A percentile compares a stretch with the other conserved stretches of the same genome.
Evolutionary conservation across 2,888 invertebrate genomes (phyloP).

Genomic region (Psylliodes chrysocephalus): DNA sequence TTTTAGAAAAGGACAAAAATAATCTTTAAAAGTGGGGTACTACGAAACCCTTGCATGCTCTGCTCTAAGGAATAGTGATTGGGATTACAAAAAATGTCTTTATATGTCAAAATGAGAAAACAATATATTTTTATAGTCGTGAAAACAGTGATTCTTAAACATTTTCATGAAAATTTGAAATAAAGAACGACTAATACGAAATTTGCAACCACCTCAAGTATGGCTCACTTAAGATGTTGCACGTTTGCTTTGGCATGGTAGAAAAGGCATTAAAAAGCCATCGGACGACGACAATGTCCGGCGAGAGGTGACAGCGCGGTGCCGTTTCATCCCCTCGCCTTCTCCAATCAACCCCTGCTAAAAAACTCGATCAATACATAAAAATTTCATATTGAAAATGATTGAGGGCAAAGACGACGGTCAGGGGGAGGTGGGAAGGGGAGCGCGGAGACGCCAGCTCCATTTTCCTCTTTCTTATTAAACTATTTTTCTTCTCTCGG

Average conservation of each 20-base stretch:
- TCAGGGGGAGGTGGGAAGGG: conserved; percentile 37
- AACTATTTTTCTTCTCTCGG: conserved; percentile 43
- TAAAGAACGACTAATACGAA: too few species aligned
- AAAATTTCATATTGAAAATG: conserved; percentile 68
- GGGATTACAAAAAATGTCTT: too few species aligned
- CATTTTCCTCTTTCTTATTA: conserved; percentile 48
- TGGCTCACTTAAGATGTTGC: too few species aligned
- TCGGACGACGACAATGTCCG: conserved; percentile 57
- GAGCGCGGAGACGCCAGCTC: conserved; percentile 35
- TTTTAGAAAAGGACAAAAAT: too few species aligned
- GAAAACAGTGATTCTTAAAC: too few species aligned
- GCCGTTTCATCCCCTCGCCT: conserved; percentile 55
- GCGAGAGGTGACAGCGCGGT: conserved; percentile 59
- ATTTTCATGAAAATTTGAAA: too few species aligned
- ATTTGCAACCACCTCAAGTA: too few species aligned
- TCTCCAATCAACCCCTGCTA: conserved; percentile 59
- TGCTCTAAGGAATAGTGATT: too few species aligned
- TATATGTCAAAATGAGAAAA: too few species aligned
- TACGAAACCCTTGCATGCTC: too few species aligned
- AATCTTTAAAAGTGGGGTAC: too few species aligned
- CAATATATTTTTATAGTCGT: too few species aligned
- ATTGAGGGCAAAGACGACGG: conserved; percentile 60
- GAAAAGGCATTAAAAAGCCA: conserved; percentile 31
- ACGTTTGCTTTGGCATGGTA: conserved; percentile 1
- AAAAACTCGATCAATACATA: conserved; percentile 67